phyloP scores from a whole-genome alignment of 2,113 vertebrate genomes.

The Marmota flaviventris region DNA sequence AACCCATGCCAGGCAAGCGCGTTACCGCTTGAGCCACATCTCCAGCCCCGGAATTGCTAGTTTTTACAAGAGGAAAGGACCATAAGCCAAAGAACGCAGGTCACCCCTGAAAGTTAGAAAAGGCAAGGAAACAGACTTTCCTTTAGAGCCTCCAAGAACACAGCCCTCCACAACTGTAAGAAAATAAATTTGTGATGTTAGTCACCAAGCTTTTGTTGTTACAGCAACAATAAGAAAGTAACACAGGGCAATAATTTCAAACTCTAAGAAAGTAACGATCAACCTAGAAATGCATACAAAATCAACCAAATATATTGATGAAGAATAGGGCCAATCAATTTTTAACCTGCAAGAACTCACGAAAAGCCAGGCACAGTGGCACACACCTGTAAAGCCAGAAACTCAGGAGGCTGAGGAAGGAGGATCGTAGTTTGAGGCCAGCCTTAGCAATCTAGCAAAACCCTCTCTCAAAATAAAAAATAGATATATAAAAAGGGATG shows the following conservation, averaged over 20 bases:
- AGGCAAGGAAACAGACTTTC: not conserved
- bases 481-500: no score
- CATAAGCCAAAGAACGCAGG: not conserved
- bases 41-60: not conserved
- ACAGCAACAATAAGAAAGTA: not conserved
- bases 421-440: no score
- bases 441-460: no score
- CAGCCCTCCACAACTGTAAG: not conserved
- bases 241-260: not conserved
- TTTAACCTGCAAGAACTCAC: not conserved
- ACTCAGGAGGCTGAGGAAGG: no score
- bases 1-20: no score
- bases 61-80: not conserved
- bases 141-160: not conserved
- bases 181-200: not conserved
- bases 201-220: not conserved
- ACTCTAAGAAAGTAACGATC: conserved; percentile 40
- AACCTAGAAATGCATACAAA: conserved; percentile 21
- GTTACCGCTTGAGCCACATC: no score
- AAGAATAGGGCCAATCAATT: conserved; percentile 8
- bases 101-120: not conserved
- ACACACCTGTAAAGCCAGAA: no score
- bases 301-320: conserved; percentile 8
- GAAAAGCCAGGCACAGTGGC: no score
- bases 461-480: no score